phyloP scores from a whole-genome alignment of 2,888 invertebrate genomes.

The Rosalia funebris region DNA sequence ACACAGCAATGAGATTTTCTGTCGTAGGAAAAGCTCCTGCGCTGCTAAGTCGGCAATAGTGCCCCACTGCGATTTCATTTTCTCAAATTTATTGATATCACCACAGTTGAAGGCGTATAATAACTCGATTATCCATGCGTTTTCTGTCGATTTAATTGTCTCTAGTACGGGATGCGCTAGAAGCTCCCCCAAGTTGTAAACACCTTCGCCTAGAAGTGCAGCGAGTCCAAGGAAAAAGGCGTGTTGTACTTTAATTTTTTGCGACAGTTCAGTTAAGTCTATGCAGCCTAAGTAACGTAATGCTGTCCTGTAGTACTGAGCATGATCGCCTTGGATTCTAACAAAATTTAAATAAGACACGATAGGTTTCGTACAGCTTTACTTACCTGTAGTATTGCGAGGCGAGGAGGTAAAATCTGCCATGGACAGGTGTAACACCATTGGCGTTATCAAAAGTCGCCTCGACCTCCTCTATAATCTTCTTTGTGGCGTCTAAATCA shows the following conservation, averaged over 20 bases:
- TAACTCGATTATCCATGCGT: constrained; percentile 89
- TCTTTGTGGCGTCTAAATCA: constrained; percentile 81
- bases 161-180: constrained; percentile 94
- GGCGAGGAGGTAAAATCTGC: constrained; percentile 91
- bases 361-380: too few relatives aligned
- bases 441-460: constrained; percentile 87
- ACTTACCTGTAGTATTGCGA: constrained; percentile 85
- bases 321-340: constrained; percentile 85
- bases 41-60: constrained; percentile 85
- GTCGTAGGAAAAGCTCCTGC: constrained; percentile 82
- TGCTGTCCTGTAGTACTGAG: constrained; percentile 94
- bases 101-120: constrained; percentile 88
- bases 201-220: constrained; percentile 91
- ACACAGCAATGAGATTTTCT: constrained; percentile 95
- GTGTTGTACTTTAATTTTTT: constrained; percentile 76
- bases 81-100: constrained; percentile 80
- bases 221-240: constrained; percentile 94
- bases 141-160: constrained; percentile 80
- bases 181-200: constrained; percentile 97
- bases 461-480: constrained; percentile 88
- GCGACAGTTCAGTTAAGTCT: constrained; percentile 73
- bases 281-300: constrained; percentile 79
- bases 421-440: constrained; percentile 93
- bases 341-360: too few relatives aligned
- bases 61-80: constrained; percentile 78